Conservation (phyloP, 2,113 vertebrate genomes). For the Dipodomys merriami region DNA sequence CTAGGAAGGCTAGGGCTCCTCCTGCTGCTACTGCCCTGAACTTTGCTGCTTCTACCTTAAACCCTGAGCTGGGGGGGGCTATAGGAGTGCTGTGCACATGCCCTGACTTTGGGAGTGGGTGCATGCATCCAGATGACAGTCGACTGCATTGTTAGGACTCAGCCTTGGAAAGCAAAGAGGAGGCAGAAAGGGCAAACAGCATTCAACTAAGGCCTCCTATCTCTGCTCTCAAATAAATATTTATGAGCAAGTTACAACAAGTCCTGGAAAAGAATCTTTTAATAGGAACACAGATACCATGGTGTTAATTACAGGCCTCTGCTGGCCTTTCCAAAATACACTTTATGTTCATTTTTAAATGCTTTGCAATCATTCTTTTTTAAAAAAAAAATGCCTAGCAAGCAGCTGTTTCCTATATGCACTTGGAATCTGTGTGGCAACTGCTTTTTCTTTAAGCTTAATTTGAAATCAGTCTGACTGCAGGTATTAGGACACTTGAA, state of each 20-base stretch:
- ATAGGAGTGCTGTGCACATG: too few species aligned
- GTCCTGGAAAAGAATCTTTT: conserved; percentile 78
- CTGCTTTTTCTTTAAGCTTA: conserved; percentile 83
- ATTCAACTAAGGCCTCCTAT: conserved; percentile 48
- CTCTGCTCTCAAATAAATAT: conserved; percentile 82
- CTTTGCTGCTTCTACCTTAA: not conserved
- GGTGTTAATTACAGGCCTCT: conserved; percentile 80
- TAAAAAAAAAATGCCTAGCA: not conserved
- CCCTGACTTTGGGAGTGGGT: not conserved
- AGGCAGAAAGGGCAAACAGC: not conserved
- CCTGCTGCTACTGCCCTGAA: conserved; percentile 65
- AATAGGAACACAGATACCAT: conserved; percentile 65
- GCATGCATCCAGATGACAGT: not conserved
- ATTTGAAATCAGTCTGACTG: conserved; percentile 84
- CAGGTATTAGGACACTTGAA: conserved; percentile 84
- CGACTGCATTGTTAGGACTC: not conserved
- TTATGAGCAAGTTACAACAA: conserved; percentile 84
- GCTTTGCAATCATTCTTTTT: conserved; percentile 74
- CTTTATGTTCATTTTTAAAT: conserved; percentile 79
- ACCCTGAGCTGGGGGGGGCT: not conserved
- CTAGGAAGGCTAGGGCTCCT: conserved; percentile 52
- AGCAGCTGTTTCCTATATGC: conserved; percentile 79
- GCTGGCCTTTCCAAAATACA: conserved; percentile 64
- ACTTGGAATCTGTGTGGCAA: conserved; percentile 76
- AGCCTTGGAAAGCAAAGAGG: not conserved